Evolutionary conservation across 2,797 vertebrate genomes (phyloP).

Genomic region (Enteromius trimaculatus): DNA sequence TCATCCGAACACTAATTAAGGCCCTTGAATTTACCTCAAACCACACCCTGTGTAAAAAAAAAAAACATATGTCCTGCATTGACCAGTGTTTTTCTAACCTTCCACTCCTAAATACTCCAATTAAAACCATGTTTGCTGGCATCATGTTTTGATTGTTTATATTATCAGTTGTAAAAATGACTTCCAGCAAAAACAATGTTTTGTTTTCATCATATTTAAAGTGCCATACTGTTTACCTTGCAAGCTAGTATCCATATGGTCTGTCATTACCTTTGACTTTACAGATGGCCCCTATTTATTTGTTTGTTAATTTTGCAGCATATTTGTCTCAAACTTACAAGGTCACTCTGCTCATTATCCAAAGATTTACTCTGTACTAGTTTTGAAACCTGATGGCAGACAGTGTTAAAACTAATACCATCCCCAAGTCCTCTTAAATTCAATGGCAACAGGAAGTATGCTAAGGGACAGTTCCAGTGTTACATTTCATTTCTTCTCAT

Average conservation of each 20-base stretch:
- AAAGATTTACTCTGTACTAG: neutral
- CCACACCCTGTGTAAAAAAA: conserved; percentile 60
- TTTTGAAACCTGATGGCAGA: conserved; percentile 24
- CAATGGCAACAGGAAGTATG: conserved; percentile 52
- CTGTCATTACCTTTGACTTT: conserved; percentile 26
- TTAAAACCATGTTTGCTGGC: conserved; percentile 54
- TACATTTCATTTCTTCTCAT: conserved; percentile 65
- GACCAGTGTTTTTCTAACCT: conserved; percentile 20
- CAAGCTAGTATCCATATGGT: conserved; percentile 32
- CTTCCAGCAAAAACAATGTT: conserved; percentile 51
- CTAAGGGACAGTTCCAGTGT: conserved; percentile 39
- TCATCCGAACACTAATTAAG: conserved; percentile 69
- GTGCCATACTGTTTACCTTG: conserved; percentile 31
- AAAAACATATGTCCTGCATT: conserved; percentile 69
- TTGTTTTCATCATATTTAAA: conserved; percentile 44
- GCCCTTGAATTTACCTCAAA: conserved; percentile 66
- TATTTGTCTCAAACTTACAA: conserved; percentile 27
- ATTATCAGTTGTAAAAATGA: conserved; percentile 42
- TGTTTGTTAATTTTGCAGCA: conserved; percentile 5
- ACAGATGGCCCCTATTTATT: conserved; percentile 22
- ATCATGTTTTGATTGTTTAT: conserved; percentile 40
- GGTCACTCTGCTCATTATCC: conserved; percentile 37
- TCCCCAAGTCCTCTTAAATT: conserved; percentile 74
- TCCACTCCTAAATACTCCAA: conserved; percentile 41
- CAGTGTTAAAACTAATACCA: conserved; percentile 60